Base-by-base conservation (phyloP, 2,797 vertebrate genomes). In the Poeciliopsis paucimaculata region DNA sequence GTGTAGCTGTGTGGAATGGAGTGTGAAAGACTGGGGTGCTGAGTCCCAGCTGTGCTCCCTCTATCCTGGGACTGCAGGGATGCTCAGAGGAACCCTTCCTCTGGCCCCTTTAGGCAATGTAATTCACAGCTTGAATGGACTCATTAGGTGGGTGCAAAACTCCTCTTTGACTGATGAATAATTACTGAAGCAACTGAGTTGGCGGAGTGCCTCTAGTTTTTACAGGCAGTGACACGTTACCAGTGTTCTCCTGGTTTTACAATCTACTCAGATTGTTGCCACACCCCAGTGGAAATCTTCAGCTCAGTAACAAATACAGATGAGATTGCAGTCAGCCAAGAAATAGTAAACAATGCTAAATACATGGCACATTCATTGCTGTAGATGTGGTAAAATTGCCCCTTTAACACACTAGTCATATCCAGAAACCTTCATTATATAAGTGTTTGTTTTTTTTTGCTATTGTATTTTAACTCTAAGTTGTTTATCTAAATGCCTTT, bases 11-110 rank as follows among this genome's bases (percentile, higher is more conserved):
- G 94, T 93, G 88, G 91, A 93, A 82, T 91, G 90, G 92, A 92
- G 90, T 91, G 90, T 94, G 90, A 94, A 89, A 85, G 83, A 55
- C 88, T 66, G 75, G 85, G 90, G 91, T 82, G 86, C 76, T 45
- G 82, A 80, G 73, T 92, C 90, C 93, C 94, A 95, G 94, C 93
- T 95, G 95, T 91, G 93, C 78, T 89, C 91, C 74, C 51, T 80
- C 83, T 82, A 91, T 91, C 89, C 89, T 91, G 92, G 91, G 93
- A 94, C 90, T 81, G 2, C 20, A 60, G 83, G 23, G 51, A 72
- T 80, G 85, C 93, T 91, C 92, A 83, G 84, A 91, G 90, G 87
- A 90, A 79, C 83, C 85, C 81, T 86, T 80, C 75, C 82, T 89
- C 73, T 77, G 76, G 78, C 79, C 87, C 80, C 88, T 77, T 57